These are phyloP conservation scores for Trichomalopsis sarcophagae DNA, from an alignment of 1,140 invertebrate genomes.

Conservation along the genomic window DNA sequence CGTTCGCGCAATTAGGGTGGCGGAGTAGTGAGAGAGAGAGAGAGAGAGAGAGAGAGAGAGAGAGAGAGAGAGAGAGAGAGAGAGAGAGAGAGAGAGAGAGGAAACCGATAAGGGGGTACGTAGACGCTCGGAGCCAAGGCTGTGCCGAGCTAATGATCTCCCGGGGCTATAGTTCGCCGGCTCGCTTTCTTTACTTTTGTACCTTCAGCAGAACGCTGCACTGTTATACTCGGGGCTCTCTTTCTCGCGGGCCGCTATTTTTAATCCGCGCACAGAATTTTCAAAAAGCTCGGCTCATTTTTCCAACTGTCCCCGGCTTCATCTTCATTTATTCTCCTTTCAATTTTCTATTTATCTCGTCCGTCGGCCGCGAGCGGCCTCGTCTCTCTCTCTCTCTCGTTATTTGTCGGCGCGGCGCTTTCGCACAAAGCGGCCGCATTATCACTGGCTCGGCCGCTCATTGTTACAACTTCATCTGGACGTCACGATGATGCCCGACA, in stretches of 20 bases:
- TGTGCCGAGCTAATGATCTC: conserved; percentile 67
- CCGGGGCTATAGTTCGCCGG: conserved; percentile 55
- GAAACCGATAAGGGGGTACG: conserved; percentile 58
- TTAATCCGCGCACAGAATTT: background rate
- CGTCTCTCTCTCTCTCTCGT: conserved; percentile 17
- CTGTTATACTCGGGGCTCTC: background rate
- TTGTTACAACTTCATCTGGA: conserved; percentile 65
- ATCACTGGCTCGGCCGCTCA: conserved; percentile 59
- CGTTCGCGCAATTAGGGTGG: conserved; percentile 60
- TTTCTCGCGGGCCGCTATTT: background rate
- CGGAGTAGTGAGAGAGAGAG: background rate
- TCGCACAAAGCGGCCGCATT: conserved; percentile 59
- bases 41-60: no score
- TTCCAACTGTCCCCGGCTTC: background rate
- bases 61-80: no score
- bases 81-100: background rate
- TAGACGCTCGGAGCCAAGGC: conserved; percentile 57
- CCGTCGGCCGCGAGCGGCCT: conserved; percentile 8
- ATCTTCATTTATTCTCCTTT: conserved; percentile 3
- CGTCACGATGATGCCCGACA: conserved; percentile 27
- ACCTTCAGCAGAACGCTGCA: background rate
- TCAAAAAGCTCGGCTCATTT: background rate
- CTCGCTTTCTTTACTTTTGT: conserved; percentile 49
- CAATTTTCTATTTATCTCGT: conserved; percentile 45
- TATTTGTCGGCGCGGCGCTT: conserved; percentile 53